Conservation (phyloP, 2,888 invertebrate genomes). For the Spisula solida region DNA sequence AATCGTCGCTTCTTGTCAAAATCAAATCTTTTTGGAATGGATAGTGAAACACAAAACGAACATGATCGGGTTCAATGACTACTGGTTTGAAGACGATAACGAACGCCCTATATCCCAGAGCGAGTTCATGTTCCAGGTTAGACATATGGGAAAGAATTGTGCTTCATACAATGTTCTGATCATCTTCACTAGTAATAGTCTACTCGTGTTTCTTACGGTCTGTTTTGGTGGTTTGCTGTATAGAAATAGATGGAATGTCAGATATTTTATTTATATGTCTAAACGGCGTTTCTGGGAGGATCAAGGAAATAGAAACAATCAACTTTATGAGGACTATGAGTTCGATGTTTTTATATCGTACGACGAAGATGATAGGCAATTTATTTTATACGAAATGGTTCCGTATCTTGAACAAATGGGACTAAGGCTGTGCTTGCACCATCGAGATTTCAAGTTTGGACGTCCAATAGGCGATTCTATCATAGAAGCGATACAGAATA, state of each 20-base stretch:
- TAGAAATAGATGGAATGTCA: constrained; percentile 63
- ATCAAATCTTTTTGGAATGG: constrained; percentile 46
- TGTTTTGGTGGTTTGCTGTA: constrained; percentile 51
- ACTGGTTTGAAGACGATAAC: neutral
- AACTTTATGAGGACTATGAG: constrained; percentile 22
- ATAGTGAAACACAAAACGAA: constrained; percentile 29
- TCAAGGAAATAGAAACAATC: neutral
- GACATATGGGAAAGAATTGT: too few relatives aligned
- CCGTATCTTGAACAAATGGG: constrained; percentile 46
- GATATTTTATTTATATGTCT: constrained; percentile 62
- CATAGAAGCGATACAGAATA: constrained; percentile 67
- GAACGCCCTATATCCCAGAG: constrained; percentile 18
- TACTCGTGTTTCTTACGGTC: neutral
- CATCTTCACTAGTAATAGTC: too few relatives aligned
- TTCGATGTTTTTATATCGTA: constrained; percentile 59
- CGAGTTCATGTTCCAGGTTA: too few relatives aligned
- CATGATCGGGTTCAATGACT: constrained; percentile 9
- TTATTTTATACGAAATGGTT: constrained; percentile 34
- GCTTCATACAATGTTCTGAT: too few relatives aligned
- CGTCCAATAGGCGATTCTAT: constrained; percentile 72
- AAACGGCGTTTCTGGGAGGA: constrained; percentile 46
- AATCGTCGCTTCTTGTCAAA: constrained; percentile 31
- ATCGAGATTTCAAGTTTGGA: constrained; percentile 74
- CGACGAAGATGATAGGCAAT: constrained; percentile 50
- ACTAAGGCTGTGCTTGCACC: constrained; percentile 71